Evolutionary conservation across 1,140 invertebrate genomes (phyloP).

Genomic region (Macrotrachela quadricornifera): DNA sequence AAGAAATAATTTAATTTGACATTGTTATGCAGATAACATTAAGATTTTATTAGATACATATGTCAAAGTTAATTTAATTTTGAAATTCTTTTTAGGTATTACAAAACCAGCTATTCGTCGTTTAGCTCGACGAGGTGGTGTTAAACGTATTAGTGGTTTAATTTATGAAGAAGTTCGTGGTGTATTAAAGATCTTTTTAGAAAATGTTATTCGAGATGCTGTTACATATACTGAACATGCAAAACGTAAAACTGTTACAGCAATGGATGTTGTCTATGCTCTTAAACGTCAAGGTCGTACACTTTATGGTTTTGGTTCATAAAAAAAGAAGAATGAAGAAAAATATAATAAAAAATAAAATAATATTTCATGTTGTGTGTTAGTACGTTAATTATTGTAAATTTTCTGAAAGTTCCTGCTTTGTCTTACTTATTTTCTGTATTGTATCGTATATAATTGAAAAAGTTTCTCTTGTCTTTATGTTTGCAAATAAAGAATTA

Average conservation of each 20-base stretch:
- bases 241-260: slow-evolving; percentile 57
- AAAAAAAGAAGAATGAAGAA: background rate
- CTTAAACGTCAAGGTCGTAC: slow-evolving; percentile 55
- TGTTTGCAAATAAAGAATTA: no score
- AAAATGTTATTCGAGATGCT: slow-evolving; percentile 57
- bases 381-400: no score
- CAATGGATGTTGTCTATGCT: slow-evolving; percentile 70
- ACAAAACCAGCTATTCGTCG: slow-evolving; percentile 44
- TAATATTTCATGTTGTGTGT: background rate
- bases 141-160: slow-evolving; percentile 50
- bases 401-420: no score
- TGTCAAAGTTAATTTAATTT: no score
- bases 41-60: no score
- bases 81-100: no score
- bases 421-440: no score
- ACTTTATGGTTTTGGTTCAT: slow-evolving; percentile 35
- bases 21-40: no score
- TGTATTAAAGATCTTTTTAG: slow-evolving; percentile 54
- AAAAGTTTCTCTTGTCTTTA: no score
- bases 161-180: slow-evolving; percentile 49
- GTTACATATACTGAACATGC: slow-evolving; percentile 57
- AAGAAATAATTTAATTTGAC: no score
- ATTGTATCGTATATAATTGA: no score
- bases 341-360: slow-evolving; percentile 7
- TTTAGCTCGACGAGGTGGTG: slow-evolving; percentile 48